Evolutionary conservation across 2,888 invertebrate genomes (phyloP), one percentile per base, ranked within the genome.

Genomic region (Monochamus alternatus): DNA sequence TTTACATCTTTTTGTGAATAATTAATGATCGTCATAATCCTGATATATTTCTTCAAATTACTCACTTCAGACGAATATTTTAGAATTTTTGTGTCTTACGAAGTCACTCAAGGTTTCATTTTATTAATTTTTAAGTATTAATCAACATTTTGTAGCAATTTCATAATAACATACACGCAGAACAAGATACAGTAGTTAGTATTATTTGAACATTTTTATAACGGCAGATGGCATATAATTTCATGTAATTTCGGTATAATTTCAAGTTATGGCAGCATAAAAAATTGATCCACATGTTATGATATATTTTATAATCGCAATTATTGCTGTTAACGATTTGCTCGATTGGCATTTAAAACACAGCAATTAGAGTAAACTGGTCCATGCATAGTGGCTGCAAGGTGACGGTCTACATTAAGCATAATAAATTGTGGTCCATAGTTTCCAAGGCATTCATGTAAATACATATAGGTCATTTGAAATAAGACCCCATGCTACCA

Each of bases 311-410:
- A 44, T 63, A 63, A 63, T 63, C 14, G 63, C 44, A 63, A 63
- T 63, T 31, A 31, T 30, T 63, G 44, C 22, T 22, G 22, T 63
- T 63, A 44, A 63, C 38, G 63, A 63, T 43, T 63, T 63, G 43
- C 63, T 44, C n/a, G 63, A 44, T 31, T 44, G 63, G 63, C 43
- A 63, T 63, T 63, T 63, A 63, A 63, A 63, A 63, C 14, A 22
- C 38, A 44, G 63, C 63, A 63, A 63, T 63, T 63, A 44, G 14
- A 63, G 63, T 44, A 14, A 44, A 63, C 43, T 44, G 63, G 63
- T 63, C 44, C 22, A 63, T 43, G n/a, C 44, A 38, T 38, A 38
- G 0, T 63, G 63, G 14, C 22, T 44, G 63, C 63, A 63, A 63
- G 63, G 63, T 63, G 63, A 43, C 44, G 44, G 22, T 63, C 14